phyloP scores from a whole-genome alignment of 2,797 vertebrate genomes.

The Gobionotothen gibberifrons region DNA sequence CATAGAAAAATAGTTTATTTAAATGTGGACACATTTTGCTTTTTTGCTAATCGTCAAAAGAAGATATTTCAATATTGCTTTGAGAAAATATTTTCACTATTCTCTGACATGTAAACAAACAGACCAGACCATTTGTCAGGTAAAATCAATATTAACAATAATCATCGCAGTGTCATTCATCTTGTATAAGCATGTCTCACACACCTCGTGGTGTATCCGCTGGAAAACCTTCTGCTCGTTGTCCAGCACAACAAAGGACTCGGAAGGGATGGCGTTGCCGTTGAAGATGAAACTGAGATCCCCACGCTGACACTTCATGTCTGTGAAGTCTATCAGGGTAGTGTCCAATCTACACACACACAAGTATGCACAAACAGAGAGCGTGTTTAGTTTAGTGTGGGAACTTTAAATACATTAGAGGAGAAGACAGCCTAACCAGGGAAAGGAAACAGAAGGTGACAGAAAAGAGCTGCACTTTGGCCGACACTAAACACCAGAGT shows the following conservation, averaged over 20 bases:
- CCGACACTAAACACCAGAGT: neutral
- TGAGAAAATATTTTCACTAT: neutral
- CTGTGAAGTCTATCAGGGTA: constrained; percentile 98
- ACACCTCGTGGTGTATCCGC: constrained; percentile 96
- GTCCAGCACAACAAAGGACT: constrained; percentile 98
- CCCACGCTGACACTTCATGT: constrained; percentile 99
- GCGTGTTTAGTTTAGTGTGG: constrained; percentile 14
- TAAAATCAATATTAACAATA: neutral
- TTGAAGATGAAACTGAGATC: constrained; percentile 99
- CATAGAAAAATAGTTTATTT: neutral
- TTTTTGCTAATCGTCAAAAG: neutral
- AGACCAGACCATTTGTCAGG: neutral
- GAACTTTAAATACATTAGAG: neutral
- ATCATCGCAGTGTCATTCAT: neutral
- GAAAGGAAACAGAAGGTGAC: neutral
- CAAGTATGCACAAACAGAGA: neutral
- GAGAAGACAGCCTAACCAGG: neutral
- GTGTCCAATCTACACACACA: constrained; percentile 91
- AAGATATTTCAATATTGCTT: neutral
- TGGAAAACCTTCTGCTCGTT: constrained; percentile 99
- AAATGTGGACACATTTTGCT: neutral
- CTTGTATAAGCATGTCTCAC: constrained; percentile 52
- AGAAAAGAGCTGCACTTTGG: constrained; percentile 11
- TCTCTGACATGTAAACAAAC: neutral
- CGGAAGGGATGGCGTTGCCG: constrained; percentile 92